A percentile compares a stretch with the other conserved stretches of the same genome.
Conservation (phyloP, 2,888 invertebrate species). For the Meta bourneti region DNA sequence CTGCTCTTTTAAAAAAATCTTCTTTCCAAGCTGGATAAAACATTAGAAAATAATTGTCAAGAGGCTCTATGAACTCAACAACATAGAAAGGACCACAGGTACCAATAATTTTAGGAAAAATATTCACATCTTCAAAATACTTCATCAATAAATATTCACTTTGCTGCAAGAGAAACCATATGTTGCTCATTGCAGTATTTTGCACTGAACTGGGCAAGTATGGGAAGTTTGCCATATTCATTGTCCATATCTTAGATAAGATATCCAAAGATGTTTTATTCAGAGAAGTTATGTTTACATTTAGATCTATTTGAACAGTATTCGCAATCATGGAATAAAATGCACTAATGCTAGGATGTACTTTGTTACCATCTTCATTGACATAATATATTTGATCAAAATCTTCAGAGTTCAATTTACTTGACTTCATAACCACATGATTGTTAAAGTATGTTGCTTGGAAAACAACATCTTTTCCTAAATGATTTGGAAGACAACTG, state of each 20-base stretch:
- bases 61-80: conserved; percentile 85
- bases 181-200: conserved; percentile 83
- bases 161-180: conserved; percentile 85
- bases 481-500: conserved; percentile 85
- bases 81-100: conserved; percentile 86
- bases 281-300: conserved; percentile 46
- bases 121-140: conserved; percentile 84
- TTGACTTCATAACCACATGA: conserved; percentile 84
- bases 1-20: conserved; percentile 78
- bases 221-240: conserved; percentile 57
- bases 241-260: conserved; percentile 71
- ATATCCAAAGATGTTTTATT: conserved; percentile 42
- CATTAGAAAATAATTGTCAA: conserved; percentile 80
- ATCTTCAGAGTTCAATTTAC: conserved; percentile 66
- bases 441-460: conserved; percentile 84
- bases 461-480: conserved; percentile 85
- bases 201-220: conserved; percentile 43
- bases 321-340: conserved; percentile 76
- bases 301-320: conserved; percentile 61
- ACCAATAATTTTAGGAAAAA: conserved; percentile 86
- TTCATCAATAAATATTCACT: conserved; percentile 86
- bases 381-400: conserved; percentile 75
- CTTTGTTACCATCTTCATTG: conserved; percentile 57
- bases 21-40: conserved; percentile 76
- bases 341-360: conserved; percentile 63